phyloP scores from a whole-genome alignment of 2,888 invertebrate genomes.

The Pseudococcus longispinus region DNA sequence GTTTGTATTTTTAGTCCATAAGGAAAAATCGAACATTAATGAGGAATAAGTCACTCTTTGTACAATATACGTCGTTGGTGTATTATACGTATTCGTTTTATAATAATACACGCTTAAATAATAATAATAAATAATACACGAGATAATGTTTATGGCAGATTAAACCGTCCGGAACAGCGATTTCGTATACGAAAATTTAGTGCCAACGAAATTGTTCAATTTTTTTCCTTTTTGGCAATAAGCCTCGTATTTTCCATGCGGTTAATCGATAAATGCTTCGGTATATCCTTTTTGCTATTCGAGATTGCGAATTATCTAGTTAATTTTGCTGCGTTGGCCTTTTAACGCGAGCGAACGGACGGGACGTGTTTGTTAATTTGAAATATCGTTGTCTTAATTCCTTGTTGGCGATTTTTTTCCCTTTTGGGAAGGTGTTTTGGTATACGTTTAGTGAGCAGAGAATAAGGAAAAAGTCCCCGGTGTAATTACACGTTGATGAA shows the following conservation, averaged over 20 bases:
- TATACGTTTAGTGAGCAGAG: neutral
- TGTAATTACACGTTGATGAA: neutral
- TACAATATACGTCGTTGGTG: neutral
- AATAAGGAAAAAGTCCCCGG: neutral
- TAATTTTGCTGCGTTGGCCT: neutral
- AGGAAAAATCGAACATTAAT: neutral
- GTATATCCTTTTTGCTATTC: neutral
- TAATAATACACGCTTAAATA: neutral
- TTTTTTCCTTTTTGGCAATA: constrained; percentile 24
- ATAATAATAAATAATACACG: constrained; percentile 40
- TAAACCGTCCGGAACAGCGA: constrained; percentile 48
- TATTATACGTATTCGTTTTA: constrained; percentile 16
- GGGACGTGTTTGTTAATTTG: neutral
- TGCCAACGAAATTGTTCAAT: constrained; percentile 47
- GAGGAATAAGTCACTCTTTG: neutral
- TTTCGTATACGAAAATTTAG: constrained; percentile 35
- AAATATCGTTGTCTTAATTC: neutral
- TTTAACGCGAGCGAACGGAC: neutral
- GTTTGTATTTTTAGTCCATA: neutral
- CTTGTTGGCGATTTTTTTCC: neutral
- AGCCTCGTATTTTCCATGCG: constrained; percentile 27
- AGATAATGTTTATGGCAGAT: constrained; percentile 47
- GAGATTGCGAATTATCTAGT: neutral
- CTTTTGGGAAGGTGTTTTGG: neutral
- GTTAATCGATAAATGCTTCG: constrained; percentile 31